phyloP scores from a whole-genome alignment of 1,140 invertebrate species.

The Samia ricini region DNA sequence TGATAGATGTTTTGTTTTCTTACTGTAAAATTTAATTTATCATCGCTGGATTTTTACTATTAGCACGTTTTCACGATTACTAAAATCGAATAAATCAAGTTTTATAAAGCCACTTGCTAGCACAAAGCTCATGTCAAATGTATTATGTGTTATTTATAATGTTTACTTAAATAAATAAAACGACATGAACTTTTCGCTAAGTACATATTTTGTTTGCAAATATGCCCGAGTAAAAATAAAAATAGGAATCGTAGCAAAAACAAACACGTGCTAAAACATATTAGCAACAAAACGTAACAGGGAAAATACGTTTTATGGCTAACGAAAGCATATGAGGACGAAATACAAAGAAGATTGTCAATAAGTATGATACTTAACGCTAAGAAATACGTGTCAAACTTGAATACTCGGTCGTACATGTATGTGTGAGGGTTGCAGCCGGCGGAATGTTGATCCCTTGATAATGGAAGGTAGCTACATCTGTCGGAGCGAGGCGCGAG shows the following conservation, averaged over 20 bases:
- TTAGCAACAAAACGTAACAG: conserved; percentile 32
- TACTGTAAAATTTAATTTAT: too few species aligned
- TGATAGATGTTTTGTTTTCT: too few species aligned
- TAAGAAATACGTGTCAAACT: conserved; percentile 6
- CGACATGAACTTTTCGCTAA: too few species aligned
- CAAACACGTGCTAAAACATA: conserved; percentile 25
- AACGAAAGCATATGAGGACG: conserved; percentile 15
- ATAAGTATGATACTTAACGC: neutral
- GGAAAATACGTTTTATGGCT: conserved; percentile 50
- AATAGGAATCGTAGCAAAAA: conserved; percentile 8
- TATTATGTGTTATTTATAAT: too few species aligned
- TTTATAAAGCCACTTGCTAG: too few species aligned
- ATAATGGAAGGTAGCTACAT: conserved; percentile 55
- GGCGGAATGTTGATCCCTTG: conserved; percentile 37
- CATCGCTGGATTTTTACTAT: too few species aligned
- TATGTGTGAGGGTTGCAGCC: conserved; percentile 1
- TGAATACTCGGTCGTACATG: neutral
- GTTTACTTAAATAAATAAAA: too few species aligned
- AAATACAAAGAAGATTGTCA: conserved; percentile 8
- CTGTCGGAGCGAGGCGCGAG: conserved; percentile 26
- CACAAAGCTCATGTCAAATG: too few species aligned
- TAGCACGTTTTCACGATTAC: too few species aligned
- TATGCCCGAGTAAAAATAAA: neutral
- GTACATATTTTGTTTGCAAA: neutral
- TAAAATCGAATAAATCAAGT: too few species aligned